phyloP scores from a whole-genome alignment of 2,888 invertebrate genomes.

The Adelphocoris suturalis region DNA sequence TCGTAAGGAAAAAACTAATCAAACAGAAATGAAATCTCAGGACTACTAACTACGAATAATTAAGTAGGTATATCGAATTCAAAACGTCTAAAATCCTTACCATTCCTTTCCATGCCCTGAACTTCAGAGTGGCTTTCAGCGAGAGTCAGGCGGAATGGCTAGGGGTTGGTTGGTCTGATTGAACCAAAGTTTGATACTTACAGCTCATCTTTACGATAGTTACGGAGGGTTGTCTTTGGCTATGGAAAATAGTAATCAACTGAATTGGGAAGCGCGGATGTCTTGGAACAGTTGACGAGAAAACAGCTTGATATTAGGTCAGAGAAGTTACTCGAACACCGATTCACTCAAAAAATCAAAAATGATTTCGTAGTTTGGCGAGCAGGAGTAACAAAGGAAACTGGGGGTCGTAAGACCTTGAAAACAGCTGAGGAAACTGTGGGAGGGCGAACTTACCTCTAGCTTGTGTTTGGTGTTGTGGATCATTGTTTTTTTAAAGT shows the following conservation, averaged over 20 bases:
- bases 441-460: slow-evolving; percentile 73
- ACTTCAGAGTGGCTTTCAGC: slow-evolving; percentile 70
- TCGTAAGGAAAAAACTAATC: background rate
- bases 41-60: too few species aligned
- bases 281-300: background rate
- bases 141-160: slow-evolving; percentile 69
- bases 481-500: slow-evolving; percentile 74
- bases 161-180: slow-evolving; percentile 64
- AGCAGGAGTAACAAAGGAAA: slow-evolving; percentile 48
- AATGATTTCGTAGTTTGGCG: slow-evolving; percentile 56
- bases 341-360: slow-evolving; percentile 21
- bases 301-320: background rate
- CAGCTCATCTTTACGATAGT: slow-evolving; percentile 57
- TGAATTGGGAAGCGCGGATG: background rate
- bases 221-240: background rate
- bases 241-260: background rate
- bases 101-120: slow-evolving; percentile 71
- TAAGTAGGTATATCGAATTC: too few species aligned
- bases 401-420: slow-evolving; percentile 53
- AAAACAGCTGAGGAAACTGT: slow-evolving; percentile 59
- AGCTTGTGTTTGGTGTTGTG: slow-evolving; percentile 75
- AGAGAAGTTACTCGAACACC: background rate
- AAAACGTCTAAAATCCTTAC: slow-evolving; percentile 8
- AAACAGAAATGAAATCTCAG: background rate
- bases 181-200: slow-evolving; percentile 69